These are phyloP conservation scores for Pollenia amentaria DNA, from an alignment of 2,888 invertebrate genomes.

Conservation along the genomic window DNA sequence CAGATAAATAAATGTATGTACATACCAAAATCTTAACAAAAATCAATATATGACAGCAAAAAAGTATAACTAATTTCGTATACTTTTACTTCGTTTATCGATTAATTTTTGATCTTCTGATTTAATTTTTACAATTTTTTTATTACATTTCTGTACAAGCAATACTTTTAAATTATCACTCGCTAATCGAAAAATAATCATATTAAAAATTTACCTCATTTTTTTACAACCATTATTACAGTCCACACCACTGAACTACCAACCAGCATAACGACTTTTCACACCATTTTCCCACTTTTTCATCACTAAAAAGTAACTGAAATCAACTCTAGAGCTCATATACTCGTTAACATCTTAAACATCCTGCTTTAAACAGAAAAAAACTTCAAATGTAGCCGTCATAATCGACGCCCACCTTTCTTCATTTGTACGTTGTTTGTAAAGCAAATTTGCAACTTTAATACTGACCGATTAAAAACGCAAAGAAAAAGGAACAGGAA, in stretches of 20 bases:
- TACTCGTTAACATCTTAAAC: conserved; percentile 32
- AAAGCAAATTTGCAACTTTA: conserved; percentile 23
- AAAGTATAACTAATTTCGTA: too few relatives aligned
- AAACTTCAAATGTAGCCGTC: conserved; percentile 67
- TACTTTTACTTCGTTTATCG: too few relatives aligned
- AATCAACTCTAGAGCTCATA: conserved; percentile 26
- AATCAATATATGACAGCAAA: too few relatives aligned
- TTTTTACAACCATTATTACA: conserved; percentile 45
- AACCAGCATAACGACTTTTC: conserved; percentile 10
- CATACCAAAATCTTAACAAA: too few relatives aligned
- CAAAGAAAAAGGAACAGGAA: conserved; percentile 21
- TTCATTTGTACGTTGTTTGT: conserved; percentile 16
- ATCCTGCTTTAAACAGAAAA: conserved; percentile 52
- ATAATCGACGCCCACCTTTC: conserved; percentile 66
- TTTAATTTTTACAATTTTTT: not conserved
- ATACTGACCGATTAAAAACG: not conserved
- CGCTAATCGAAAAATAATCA: conserved; percentile 25
- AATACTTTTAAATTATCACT: conserved; percentile 7
- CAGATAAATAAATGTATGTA: too few relatives aligned
- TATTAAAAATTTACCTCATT: conserved; percentile 28
- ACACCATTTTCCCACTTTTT: not conserved
- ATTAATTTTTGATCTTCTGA: not conserved
- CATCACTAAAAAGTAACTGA: conserved; percentile 16
- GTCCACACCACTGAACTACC: conserved; percentile 22
- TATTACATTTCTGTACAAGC: not conserved